Percentiles rank a stretch among this genome's conserved stretches.
Conservation (phyloP, 2,888 invertebrate genomes). For the Monopis laevigella region DNA sequence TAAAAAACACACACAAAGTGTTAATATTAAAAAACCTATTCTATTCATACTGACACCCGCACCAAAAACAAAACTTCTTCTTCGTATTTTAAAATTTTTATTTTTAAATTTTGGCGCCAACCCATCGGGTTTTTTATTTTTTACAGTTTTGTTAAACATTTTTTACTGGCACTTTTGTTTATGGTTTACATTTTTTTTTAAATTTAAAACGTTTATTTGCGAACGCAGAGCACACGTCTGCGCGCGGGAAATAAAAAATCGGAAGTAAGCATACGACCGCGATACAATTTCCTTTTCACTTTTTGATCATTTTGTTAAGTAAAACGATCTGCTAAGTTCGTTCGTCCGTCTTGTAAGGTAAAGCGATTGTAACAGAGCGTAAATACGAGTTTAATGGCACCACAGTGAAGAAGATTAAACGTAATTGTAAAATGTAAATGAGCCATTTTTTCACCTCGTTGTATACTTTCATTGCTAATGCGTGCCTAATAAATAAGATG, state of each 20-base stretch:
- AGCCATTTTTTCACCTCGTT: no score
- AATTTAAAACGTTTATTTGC: conserved; percentile 19
- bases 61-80: conserved; percentile 26
- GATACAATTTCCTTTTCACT: conserved; percentile 47
- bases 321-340: background rate
- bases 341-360: background rate
- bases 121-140: conserved; percentile 29
- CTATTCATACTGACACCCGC: background rate
- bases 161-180: conserved; percentile 23
- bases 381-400: conserved; percentile 16
- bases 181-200: conserved; percentile 25
- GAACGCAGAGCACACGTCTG: conserved; percentile 33
- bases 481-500: no score
- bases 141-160: conserved; percentile 36
- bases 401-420: no score
- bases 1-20: conserved; percentile 27
- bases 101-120: conserved; percentile 35
- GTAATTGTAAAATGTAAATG: no score
- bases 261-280: conserved; percentile 43
- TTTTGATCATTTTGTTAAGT: conserved; percentile 26
- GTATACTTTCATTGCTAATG: no score
- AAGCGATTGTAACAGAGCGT: conserved; percentile 11
- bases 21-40: conserved; percentile 11
- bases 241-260: conserved; percentile 39
- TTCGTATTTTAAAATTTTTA: conserved; percentile 42